phyloP scores from a whole-genome alignment of 2,888 invertebrate genomes.

The Chrysolina oricalcia region DNA sequence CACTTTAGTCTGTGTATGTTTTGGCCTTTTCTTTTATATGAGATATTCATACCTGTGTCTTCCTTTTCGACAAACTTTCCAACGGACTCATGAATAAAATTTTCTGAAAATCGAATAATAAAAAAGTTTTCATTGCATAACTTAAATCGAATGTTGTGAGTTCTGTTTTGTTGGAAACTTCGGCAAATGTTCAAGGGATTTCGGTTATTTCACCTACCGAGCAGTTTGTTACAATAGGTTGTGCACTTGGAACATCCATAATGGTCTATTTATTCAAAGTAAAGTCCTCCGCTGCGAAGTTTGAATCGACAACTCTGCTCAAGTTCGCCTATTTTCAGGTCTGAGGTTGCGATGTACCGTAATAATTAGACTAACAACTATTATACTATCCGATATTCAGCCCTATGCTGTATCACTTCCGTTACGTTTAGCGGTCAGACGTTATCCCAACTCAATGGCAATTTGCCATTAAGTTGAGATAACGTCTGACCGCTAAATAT shows the following conservation, averaged over 20 bases:
- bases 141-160: not conserved
- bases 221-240: not conserved
- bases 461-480: no score
- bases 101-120: not conserved
- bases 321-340: not conserved
- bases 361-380: not conserved
- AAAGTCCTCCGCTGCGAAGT: not conserved
- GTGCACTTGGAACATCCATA: not conserved
- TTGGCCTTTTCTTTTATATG: no score
- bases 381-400: no score
- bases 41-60: no score
- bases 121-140: not conserved
- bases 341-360: not conserved
- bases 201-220: not conserved
- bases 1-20: no score
- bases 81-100: not conserved
- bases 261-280: not conserved
- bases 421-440: no score
- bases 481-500: no score
- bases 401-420: no score
- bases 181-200: not conserved
- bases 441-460: no score
- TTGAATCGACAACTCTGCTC: not conserved
- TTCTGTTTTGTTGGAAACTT: slow-evolving; percentile 2
- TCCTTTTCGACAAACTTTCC: not conserved